Percentiles rank a stretch among this genome's conserved stretches.
These are phyloP conservation scores for Zapornia atra DNA, from an alignment of 2,113 vertebrate genomes.

Conservation along the genomic window DNA sequence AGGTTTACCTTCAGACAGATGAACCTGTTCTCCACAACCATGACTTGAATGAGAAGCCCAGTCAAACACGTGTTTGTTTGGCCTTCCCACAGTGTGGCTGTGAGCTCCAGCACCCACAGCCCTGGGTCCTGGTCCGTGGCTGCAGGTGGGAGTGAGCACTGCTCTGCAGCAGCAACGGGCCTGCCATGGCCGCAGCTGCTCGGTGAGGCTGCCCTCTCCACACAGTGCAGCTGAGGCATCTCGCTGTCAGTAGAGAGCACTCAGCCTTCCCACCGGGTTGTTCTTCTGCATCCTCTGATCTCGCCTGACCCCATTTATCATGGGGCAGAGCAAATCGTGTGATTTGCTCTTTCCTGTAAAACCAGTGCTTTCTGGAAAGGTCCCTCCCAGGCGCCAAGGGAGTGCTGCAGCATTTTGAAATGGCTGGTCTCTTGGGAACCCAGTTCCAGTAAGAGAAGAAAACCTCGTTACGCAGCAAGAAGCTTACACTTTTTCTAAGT, in stretches of 20 bases:
- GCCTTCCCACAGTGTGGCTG: neutral
- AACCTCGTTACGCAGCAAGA: neutral
- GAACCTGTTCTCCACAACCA: neutral
- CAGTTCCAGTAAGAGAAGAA: neutral
- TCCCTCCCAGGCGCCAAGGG: neutral
- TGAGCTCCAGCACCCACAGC: neutral
- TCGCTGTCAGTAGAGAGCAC: neutral
- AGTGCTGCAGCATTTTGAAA: neutral
- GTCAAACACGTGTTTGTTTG: neutral
- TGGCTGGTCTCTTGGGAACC: neutral
- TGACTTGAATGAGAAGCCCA: accelerated
- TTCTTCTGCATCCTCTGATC: neutral
- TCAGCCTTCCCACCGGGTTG: accelerated
- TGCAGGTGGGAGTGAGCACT: neutral
- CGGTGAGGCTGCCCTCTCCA: neutral
- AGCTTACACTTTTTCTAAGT: neutral
- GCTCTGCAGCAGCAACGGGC: accelerated
- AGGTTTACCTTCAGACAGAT: neutral
- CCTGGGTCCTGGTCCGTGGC: accelerated
- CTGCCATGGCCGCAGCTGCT: accelerated
- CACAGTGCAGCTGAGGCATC: neutral
- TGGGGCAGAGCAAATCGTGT: too few species aligned
- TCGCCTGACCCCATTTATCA: accelerated
- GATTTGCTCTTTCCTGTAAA: neutral
- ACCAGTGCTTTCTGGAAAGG: neutral